These are phyloP conservation scores for Peromyscus attwateri DNA, from an alignment of 2,797 vertebrate genomes.

Conservation along the genomic window DNA sequence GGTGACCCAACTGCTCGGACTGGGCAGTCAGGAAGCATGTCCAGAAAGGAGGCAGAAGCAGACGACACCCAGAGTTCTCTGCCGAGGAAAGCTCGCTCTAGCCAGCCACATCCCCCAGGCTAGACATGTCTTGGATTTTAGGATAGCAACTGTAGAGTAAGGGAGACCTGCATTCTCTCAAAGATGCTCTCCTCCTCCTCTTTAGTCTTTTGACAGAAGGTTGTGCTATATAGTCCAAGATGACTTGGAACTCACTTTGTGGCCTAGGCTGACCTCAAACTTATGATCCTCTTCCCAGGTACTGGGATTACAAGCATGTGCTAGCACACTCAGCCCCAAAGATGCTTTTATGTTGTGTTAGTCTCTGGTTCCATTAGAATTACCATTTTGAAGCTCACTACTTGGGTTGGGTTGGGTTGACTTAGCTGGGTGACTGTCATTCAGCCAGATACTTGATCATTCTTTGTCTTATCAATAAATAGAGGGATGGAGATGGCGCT, in stretches of 20 bases:
- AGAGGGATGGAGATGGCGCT: not conserved
- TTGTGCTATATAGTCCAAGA: not conserved
- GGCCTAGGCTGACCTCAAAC: not conserved
- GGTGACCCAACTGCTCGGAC: not conserved
- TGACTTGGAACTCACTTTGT: not conserved
- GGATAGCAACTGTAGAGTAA: not conserved
- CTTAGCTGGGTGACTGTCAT: not conserved
- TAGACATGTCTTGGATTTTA: not conserved
- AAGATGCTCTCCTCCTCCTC: not conserved
- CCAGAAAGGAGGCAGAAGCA: not conserved
- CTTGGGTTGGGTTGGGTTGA: not conserved
- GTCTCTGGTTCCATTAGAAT: not conserved
- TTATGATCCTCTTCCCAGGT: not conserved
- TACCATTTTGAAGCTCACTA: not conserved
- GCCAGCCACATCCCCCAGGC: not conserved
- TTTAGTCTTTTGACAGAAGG: not conserved
- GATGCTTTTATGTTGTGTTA: not conserved
- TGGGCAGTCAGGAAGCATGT: not conserved
- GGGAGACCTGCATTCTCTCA: not conserved
- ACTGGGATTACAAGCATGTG: not conserved
- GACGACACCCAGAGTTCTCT: not conserved
- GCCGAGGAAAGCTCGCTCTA: not conserved
- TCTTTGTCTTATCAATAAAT: not conserved
- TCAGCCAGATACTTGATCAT: not conserved
- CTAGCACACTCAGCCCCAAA: not conserved